These are phyloP conservation scores for Pycnomerus fuliginosus DNA, from an alignment of 2,888 invertebrate genomes.

Conservation along the genomic window DNA sequence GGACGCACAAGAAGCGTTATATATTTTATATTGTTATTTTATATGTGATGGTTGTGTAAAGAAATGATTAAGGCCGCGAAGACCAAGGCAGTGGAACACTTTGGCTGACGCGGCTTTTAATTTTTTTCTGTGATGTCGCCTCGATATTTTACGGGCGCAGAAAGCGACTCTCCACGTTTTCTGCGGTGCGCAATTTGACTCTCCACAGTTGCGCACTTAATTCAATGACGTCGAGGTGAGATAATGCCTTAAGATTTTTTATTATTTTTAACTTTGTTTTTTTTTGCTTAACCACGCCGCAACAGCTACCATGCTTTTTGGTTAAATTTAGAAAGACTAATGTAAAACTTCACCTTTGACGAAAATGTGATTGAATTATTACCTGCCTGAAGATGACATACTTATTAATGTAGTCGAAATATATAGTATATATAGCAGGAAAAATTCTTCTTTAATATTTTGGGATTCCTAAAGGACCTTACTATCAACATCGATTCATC, in stretches of 20 bases:
- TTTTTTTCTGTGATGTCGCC: conserved; percentile 40
- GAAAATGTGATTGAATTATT: too few relatives aligned
- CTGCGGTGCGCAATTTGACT: conserved; percentile 27
- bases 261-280: conserved; percentile 41
- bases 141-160: conserved; percentile 20
- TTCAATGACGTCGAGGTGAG: conserved; percentile 24
- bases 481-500: too few relatives aligned
- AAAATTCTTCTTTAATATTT: too few relatives aligned
- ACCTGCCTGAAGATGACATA: too few relatives aligned
- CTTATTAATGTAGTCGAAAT: too few relatives aligned
- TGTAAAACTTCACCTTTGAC: too few relatives aligned
- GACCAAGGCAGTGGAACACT: conserved; percentile 44
- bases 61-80: conserved; percentile 32
- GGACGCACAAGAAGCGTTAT: conserved; percentile 28
- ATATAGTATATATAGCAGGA: too few relatives aligned
- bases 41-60: conserved; percentile 45
- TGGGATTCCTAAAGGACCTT: too few relatives aligned
- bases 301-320: too few relatives aligned
- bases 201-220: conserved; percentile 34
- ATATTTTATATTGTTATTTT: conserved; percentile 49
- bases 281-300: conserved; percentile 35
- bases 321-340: too few relatives aligned
- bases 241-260: conserved; percentile 34
- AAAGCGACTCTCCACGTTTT: conserved; percentile 33
- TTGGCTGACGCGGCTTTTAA: conserved; percentile 31